Evolutionary conservation across 2,888 invertebrate species (phyloP), one percentile per base, ranked within the genome.

Genomic region (Zaprionus obscuricornis): DNA sequence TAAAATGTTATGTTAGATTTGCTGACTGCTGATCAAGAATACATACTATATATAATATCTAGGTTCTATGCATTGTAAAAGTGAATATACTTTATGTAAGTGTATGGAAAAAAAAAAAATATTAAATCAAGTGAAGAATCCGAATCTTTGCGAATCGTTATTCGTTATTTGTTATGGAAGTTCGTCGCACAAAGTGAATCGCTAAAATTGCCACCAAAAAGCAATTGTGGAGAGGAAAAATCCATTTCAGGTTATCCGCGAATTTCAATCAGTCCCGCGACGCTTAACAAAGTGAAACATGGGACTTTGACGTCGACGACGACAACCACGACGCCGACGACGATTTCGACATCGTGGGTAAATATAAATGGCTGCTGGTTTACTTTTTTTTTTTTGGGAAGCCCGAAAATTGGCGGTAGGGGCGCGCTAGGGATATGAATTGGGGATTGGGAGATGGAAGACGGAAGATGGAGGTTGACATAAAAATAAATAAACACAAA

Each of bases 211-310:
- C 85, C 85, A 83, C 87, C 87, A 81, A 87, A 88, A 88, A 86
- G 85, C 88, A 88, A 88, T 88, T 88, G 88, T 74, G 88, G 88
- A 86, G 60, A 82, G 69, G 67, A 82, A 77, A 82, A 86, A 86
- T 84, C 87, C 88, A 87, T 88, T 88, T 85, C 83, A 78, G 88
- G 88, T 88, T 88, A 88, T 88, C 88, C 88, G 88, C 88, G 88
- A 88, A 88, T 88, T 86, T 87, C 88, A 88, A 88, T 87, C 86
- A 85, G 82, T 74, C 79, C 74, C 79, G 76, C 73, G 85, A 75
- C 73, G 65, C 57, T 54, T 62, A 63, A 74, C 74, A 66, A 73
- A 73, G 57, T 66, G 64, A 55, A 56, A 62, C 63, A 29, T 18
- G 46, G 26, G 39, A 51, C 24, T 24, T n/a, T 20, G 31, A 3